Conservation (phyloP, 92 coral and sea anemone genomes). For the Palythoa caribaeorum region DNA sequence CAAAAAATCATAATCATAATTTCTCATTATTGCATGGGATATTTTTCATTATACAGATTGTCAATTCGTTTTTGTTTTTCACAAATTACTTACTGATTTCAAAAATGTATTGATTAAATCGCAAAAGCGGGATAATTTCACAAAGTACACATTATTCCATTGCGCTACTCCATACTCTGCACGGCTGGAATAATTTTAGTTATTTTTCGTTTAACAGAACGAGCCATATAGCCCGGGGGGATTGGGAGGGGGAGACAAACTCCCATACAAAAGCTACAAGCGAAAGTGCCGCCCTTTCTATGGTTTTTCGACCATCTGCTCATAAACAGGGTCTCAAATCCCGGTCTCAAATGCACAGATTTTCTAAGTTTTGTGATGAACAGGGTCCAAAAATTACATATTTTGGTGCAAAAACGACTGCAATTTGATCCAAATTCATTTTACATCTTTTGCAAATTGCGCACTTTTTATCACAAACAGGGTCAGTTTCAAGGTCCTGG, state of each 20-base stretch:
- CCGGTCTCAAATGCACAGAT: conserved; percentile 35
- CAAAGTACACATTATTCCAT: conserved; percentile 21
- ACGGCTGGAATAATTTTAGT: conserved; percentile 22
- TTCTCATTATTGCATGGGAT: conserved; percentile 18
- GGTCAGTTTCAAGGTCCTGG: conserved; percentile 21
- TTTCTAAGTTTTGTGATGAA: conserved; percentile 28
- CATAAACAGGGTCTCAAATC: conserved; percentile 26
- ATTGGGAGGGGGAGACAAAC: not conserved
- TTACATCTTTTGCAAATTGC: conserved; percentile 25
- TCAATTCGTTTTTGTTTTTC: conserved; percentile 26
- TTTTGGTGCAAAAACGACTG: conserved; percentile 23
- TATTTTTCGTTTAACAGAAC: conserved; percentile 1
- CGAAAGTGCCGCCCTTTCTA: conserved; percentile 15
- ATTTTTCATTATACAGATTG: conserved; percentile 9
- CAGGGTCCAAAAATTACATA: conserved; percentile 24
- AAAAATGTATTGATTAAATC: conserved; percentile 20
- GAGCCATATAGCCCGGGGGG: not conserved
- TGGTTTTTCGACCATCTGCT: conserved; percentile 21
- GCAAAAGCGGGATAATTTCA: conserved; percentile 31
- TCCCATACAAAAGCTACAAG: conserved; percentile 34
- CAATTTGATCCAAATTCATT: conserved; percentile 27
- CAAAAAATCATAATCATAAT: conserved; percentile 21
- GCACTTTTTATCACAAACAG: conserved; percentile 33
- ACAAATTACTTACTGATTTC: conserved; percentile 32
- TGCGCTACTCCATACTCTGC: conserved; percentile 45